phyloP scores from a whole-genome alignment of 2,113 vertebrate genomes.

The Galemys pyrenaicus region DNA sequence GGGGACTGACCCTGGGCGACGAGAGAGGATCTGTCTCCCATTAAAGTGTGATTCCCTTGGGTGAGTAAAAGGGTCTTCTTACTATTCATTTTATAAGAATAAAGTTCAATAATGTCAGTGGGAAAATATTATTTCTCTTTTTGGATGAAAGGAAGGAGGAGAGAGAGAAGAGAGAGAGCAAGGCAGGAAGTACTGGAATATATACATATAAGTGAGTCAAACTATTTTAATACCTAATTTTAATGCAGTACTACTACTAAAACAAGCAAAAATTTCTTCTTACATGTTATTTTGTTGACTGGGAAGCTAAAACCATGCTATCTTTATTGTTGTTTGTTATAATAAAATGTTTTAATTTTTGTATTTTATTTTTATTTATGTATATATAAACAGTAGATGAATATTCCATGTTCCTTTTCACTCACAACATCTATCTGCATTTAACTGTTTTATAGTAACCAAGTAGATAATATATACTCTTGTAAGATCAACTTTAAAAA shows the following conservation, averaged over 20 bases:
- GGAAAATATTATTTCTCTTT: neutral
- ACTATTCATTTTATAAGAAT: neutral
- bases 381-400: neutral
- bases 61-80: neutral
- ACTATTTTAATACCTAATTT: neutral
- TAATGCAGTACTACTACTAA: neutral
- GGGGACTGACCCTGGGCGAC: slow-evolving; percentile 53
- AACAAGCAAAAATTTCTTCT: neutral
- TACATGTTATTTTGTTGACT: neutral
- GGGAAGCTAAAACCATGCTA: neutral
- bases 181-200: accelerated
- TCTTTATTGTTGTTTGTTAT: neutral
- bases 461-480: neutral
- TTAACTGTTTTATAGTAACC: neutral
- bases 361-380: neutral
- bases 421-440: neutral
- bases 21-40: slow-evolving; percentile 52
- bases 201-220: neutral
- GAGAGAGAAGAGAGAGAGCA: accelerated
- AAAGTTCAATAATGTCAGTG: neutral
- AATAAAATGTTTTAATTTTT: neutral
- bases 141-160: neutral
- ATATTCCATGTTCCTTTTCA: neutral
- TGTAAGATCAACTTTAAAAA: neutral
- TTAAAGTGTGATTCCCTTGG: neutral